Conservation (phyloP, 2,113 vertebrate species). For the Alaudala cheleensis region DNA sequence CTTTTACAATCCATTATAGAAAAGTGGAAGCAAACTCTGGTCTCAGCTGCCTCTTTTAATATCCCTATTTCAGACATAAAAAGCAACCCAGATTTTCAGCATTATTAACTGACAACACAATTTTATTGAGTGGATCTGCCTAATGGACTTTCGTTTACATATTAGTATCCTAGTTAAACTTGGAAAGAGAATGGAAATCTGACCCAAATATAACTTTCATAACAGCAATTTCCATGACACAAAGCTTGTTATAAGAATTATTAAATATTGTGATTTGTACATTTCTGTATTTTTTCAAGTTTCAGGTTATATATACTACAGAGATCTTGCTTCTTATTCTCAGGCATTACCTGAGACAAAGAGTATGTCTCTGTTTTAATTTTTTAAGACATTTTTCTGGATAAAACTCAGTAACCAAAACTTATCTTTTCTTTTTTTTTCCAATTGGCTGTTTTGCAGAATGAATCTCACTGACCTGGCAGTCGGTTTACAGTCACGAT, state of each 20-base stretch:
- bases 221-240: not conserved
- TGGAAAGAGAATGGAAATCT: not conserved
- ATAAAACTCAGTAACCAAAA: not conserved
- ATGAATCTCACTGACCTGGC: not conserved
- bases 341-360: conserved; percentile 12
- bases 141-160: not conserved
- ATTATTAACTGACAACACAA: not conserved
- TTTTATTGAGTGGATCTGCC: not conserved
- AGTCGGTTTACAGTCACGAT: not conserved
- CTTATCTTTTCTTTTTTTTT: not conserved
- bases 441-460: not conserved
- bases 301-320: conserved; percentile 2
- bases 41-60: not conserved
- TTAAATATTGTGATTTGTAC: not conserved
- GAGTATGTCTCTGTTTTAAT: not conserved
- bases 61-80: not conserved
- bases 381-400: not conserved
- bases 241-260: not conserved
- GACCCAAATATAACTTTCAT: not conserved
- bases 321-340: not conserved
- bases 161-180: not conserved
- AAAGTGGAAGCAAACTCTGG: not conserved
- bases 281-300: conserved; percentile 34
- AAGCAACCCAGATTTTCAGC: not conserved
- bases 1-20: not conserved